Evolutionary conservation across 2,888 invertebrate genomes (phyloP).

Genomic region (Drosophila nr. medialis): DNA sequence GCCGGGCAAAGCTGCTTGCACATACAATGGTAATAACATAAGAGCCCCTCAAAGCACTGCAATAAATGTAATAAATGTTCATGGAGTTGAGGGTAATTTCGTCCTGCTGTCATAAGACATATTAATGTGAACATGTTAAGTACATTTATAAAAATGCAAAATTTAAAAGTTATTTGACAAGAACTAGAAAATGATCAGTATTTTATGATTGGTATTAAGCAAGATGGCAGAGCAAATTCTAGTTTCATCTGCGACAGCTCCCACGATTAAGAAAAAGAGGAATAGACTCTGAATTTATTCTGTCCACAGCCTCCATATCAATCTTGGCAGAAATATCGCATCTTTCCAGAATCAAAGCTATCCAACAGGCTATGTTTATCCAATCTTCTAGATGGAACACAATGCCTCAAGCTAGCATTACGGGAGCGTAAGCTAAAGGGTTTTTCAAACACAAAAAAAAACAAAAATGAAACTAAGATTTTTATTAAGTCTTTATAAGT

Average conservation of each 20-base stretch:
- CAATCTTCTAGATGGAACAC: not conserved
- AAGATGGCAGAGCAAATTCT: not conserved
- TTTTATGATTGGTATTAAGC: not conserved
- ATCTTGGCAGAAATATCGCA: not conserved
- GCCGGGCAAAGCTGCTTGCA: conserved; percentile 22
- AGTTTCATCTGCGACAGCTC: too few relatives aligned
- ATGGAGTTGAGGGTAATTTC: not conserved
- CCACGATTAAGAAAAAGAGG: not conserved
- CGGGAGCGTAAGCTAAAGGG: not conserved
- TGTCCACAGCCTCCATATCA: not conserved
- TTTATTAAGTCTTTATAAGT: not conserved
- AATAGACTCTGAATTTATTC: not conserved
- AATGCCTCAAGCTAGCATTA: not conserved
- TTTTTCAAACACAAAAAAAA: not conserved
- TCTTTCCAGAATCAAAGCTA: too few relatives aligned
- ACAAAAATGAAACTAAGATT: not conserved
- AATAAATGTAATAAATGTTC: conserved; percentile 24
- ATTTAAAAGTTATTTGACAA: not conserved
- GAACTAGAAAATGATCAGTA: not conserved
- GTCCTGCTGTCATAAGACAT: not conserved
- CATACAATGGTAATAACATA: conserved; percentile 29
- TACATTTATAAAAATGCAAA: not conserved
- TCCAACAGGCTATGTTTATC: not conserved
- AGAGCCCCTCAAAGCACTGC: conserved; percentile 4
- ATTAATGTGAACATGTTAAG: not conserved